Base-by-base conservation (phyloP, 2,888 invertebrate genomes). In the Troides aeacus region DNA sequence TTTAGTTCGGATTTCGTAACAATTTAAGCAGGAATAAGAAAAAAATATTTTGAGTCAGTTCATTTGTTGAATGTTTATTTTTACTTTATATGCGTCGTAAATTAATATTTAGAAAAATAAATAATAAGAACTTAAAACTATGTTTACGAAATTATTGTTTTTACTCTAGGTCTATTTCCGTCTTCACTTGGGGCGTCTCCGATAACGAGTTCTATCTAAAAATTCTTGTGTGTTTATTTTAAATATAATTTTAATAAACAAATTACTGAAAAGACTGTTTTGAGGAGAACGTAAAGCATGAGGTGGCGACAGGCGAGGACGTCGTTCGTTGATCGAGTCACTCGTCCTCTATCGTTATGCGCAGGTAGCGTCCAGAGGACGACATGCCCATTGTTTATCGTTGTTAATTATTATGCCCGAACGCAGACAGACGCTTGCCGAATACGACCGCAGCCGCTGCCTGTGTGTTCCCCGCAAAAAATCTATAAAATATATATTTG, bases 371-470 rank as follows among this genome's bases (percentile, higher is more conserved):
- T 79, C 84, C 87, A 87, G 84, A 87, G 86, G 88, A 89, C 87
- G 86, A 88, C 89, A 88, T 87, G 86, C 85, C 91, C 88, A 92
- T 92, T 92, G 92, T 92, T 92, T 90, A 90, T 89, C 86, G 87
- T 85, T 81, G 86, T 90, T 92, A 90, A 92, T 92, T 90, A 91
- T 89, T 89, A 92, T 90, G 88, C 89, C 84, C 80, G 86, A 86
- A 86, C 86, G 87, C 85, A 87, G 85, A 74, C 76, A 72, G 74
- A 88, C 87, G 86, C 83, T 76, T 84, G 70, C 66, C 70, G 70
- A 70, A 67, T 83, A 82, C 83, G 85, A 81, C 81, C 81, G 80
- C 79, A 71, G 72, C 67, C 66, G 71, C 68, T 80, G 79, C 80
- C 80, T 77, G 78, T 77, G 75, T 77, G 75, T 76, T 77, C 79